Evolutionary conservation across 2,113 vertebrate species (phyloP), one percentile per base, ranked within the genome.

Genomic region (Psammodynastes pulverulentus): DNA sequence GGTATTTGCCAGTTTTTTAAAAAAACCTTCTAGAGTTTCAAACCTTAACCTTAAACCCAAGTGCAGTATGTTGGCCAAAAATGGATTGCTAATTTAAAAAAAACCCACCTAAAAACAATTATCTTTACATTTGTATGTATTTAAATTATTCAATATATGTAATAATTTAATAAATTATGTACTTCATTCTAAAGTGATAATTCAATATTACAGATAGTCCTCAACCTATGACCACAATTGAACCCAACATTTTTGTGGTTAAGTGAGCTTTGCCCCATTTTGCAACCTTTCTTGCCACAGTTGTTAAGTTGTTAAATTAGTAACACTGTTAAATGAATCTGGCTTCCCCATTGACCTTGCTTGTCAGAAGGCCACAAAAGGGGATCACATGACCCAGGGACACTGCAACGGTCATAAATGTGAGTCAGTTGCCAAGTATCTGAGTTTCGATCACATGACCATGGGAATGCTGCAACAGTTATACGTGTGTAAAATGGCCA

Each of bases 1-100:
- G 98, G 99, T 99, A 92, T 89, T 48, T 46, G 17, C 84, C 94
- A 62, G 1, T 48, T 93, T 91, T 91, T 26, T 39, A 43, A 7
- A 79, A 79, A 79, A 79, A 79, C 3, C 34, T 79, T 39, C 34
- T 39, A 79, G 72, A 79, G 7, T 21, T 79, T 79, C 17, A 9
- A 79, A 79, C 34, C 7, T 39, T 79, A 43, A 67, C 58, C 58
- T 67, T 29, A 15, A 79, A 17, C 5, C 5, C 7, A 79, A 43
- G 3, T 43, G 7, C 3, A 43, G 17, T 79, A 39, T 9, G 34
- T 23, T 39, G 8, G 72, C 34, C 72, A 79, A 79, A 79, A 21
- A 9, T 43, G 34, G 34, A 79, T 43, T 79, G 7, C 72, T 39
- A 79, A 4, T 79, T 0, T 6, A 79, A 79, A 79, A 79, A 8